phyloP scores from a whole-genome alignment of 2,797 vertebrate species.

The Lindbergichthys nudifrons region DNA sequence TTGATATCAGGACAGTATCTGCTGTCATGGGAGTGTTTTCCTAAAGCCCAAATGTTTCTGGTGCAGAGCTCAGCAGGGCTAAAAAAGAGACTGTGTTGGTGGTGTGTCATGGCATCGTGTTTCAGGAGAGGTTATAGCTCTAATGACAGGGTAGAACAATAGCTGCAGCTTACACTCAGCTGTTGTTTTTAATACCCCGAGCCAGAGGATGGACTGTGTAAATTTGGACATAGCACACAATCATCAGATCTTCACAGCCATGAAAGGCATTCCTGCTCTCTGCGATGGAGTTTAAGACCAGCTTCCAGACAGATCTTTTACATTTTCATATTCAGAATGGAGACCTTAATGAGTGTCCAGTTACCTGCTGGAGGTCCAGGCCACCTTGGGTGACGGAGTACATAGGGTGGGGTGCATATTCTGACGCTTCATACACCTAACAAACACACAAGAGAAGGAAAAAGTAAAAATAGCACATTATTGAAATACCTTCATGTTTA shows the following conservation, averaged over 20 bases:
- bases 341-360: conserved; percentile 6
- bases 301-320: conserved; percentile 14
- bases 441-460: conserved; percentile 11
- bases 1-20: conserved; percentile 39
- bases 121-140: conserved; percentile 74
- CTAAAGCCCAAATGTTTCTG: conserved; percentile 64
- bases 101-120: conserved; percentile 67
- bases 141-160: conserved; percentile 80
- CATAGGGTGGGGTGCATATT: conserved; percentile 80
- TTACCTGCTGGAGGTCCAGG: conserved; percentile 83
- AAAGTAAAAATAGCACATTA: conserved; percentile 18
- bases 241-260: conserved; percentile 36
- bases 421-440: conserved; percentile 80
- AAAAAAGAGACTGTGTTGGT: conserved; percentile 61
- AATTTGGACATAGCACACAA: conserved; percentile 73
- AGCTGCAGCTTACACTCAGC: conserved; percentile 81
- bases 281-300: not conserved
- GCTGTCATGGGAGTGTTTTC: conserved; percentile 51
- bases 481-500: conserved; percentile 21
- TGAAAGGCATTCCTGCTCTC: conserved; percentile 28
- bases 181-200: conserved; percentile 78
- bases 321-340: conserved; percentile 4
- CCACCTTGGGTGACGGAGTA: conserved; percentile 81
- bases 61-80: conserved; percentile 57
- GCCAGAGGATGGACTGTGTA: conserved; percentile 76